Percentiles rank a stretch among this genome's conserved stretches.
phyloP scores from a whole-genome alignment of 2,888 invertebrate species.

The Ashinkailepas kermadecensis region DNA sequence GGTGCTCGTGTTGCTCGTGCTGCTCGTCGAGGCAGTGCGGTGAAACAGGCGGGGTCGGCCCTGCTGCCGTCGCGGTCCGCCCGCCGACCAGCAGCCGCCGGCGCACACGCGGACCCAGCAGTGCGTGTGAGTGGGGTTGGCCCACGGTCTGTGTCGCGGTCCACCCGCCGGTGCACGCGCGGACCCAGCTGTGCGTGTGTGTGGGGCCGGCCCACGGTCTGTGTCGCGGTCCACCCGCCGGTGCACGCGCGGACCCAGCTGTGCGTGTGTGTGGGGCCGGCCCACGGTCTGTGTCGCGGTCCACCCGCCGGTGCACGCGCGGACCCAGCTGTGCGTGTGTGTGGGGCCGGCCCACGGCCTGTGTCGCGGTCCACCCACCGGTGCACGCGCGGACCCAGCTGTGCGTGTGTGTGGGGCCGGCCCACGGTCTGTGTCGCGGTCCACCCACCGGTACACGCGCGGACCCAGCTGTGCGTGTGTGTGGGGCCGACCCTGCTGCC shows the following conservation, averaged over 20 bases:
- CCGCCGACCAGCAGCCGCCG: background rate
- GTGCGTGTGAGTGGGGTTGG: background rate
- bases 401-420: background rate
- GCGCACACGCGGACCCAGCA: background rate
- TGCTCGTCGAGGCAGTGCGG: background rate
- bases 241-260: no score
- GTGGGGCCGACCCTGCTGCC: no score
- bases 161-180: background rate
- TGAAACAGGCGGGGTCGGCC: slow-evolving; percentile 19
- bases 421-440: no score
- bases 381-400: no score
- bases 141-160: background rate
- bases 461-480: no score
- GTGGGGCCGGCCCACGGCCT: background rate
- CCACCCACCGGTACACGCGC: no score
- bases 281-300: no score
- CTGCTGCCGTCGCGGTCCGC: background rate
- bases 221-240: no score
- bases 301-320: background rate
- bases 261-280: no score
- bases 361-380: no score
- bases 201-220: background rate
- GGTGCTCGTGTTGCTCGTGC: slow-evolving; percentile 3
- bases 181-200: background rate
- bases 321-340: background rate